Conservation (phyloP, 2,797 vertebrate species). For the Hylomyscus alleni region DNA sequence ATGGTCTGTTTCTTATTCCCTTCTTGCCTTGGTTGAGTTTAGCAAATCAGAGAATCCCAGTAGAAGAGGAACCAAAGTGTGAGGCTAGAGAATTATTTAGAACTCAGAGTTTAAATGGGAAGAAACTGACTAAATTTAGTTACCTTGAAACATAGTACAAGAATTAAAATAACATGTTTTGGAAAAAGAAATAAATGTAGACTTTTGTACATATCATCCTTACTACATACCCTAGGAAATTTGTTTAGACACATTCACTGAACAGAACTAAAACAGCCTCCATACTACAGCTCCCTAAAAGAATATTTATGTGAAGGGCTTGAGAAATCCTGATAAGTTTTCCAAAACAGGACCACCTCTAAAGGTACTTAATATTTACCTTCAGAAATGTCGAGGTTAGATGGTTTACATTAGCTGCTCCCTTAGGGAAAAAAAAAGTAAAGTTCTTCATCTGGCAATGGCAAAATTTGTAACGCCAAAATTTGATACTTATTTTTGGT, state of each 20-base stretch:
- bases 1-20: background rate
- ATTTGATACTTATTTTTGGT: background rate
- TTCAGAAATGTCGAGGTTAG: slow-evolving; percentile 1
- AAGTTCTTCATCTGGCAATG: background rate
- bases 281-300: background rate
- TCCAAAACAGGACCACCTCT: background rate
- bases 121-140: background rate
- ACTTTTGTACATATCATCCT: background rate
- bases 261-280: background rate
- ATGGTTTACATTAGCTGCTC: background rate
- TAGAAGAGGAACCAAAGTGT: background rate
- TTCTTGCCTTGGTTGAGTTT: background rate
- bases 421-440: background rate
- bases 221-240: background rate
- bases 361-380: background rate
- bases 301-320: background rate
- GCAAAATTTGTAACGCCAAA: background rate
- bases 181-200: slow-evolving; percentile 40
- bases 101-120: background rate
- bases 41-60: background rate
- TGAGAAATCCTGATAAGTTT: slow-evolving; percentile 5
- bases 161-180: slow-evolving; percentile 37
- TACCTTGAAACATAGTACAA: slow-evolving; percentile 27
- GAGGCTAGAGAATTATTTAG: background rate
- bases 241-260: background rate